Percentiles rank a stretch among this genome's conserved stretches.
phyloP scores from a whole-genome alignment of 2,797 vertebrate genomes.

The Myripristis jacobus region DNA sequence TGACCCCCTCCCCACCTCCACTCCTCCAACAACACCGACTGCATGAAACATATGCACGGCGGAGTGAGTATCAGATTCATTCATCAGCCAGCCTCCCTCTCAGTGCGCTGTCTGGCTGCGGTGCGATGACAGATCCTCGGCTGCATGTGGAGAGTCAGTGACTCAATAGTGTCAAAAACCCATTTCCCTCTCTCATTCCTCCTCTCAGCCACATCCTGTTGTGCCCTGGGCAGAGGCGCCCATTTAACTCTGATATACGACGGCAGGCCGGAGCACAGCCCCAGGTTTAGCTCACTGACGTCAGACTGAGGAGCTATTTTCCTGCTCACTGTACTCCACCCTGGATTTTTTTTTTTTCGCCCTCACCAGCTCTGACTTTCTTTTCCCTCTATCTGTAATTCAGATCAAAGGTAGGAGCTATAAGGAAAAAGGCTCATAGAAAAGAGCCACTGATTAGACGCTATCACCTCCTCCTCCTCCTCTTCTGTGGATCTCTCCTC shows the following conservation, averaged over 20 bases:
- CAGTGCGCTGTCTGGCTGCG: slow-evolving; percentile 17
- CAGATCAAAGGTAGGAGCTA: slow-evolving; percentile 70
- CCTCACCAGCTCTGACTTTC: slow-evolving; percentile 28
- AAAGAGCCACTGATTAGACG: slow-evolving; percentile 50
- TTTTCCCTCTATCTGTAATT: slow-evolving; percentile 41
- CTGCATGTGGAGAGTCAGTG: slow-evolving; percentile 39
- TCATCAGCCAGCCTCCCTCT: slow-evolving; percentile 28
- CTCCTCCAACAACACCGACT: neutral
- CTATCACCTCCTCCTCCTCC: slow-evolving; percentile 25
- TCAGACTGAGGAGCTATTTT: slow-evolving; percentile 62
- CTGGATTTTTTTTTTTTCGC: slow-evolving; percentile 1
- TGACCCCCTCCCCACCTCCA: neutral
- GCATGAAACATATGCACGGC: slow-evolving; percentile 20
- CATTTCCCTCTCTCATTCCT: slow-evolving; percentile 67
- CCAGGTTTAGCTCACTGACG: slow-evolving; percentile 68
- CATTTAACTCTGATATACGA: slow-evolving; percentile 70
- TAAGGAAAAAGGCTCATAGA: slow-evolving; percentile 19
- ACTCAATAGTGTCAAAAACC: slow-evolving; percentile 66
- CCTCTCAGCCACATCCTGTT: slow-evolving; percentile 68
- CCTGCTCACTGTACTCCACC: slow-evolving; percentile 46
- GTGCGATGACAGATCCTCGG: slow-evolving; percentile 33
- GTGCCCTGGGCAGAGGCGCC: slow-evolving; percentile 55
- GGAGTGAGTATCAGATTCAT: slow-evolving; percentile 24
- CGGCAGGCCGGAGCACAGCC: slow-evolving; percentile 51
- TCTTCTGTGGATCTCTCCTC: slow-evolving; percentile 26